These are phyloP conservation scores for Heliocidaris tuberculata DNA, from an alignment of 35 echinoderm and acorn worm genomes.

Conservation along the genomic window DNA sequence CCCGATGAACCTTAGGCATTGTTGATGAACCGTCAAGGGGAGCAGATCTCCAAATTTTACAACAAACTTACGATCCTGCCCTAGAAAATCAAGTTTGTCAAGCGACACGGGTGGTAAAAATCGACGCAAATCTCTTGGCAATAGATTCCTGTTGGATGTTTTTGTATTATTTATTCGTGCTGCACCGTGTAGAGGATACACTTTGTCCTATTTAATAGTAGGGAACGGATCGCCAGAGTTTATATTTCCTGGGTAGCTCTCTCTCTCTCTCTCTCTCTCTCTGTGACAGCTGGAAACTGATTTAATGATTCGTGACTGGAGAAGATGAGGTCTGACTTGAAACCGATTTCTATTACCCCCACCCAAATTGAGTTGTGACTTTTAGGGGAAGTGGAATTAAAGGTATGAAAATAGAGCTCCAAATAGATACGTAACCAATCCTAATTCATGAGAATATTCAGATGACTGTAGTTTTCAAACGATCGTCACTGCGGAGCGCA, in stretches of 20 bases:
- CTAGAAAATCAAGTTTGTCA: background rate
- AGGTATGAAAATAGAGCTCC: background rate
- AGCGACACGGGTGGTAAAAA: background rate
- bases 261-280: background rate
- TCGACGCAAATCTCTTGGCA: background rate
- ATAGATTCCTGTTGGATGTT: background rate
- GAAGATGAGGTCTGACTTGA: background rate
- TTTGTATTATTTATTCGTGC: background rate
- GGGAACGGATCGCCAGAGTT: background rate
- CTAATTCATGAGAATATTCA: background rate
- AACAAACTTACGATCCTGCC: background rate
- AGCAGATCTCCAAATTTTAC: background rate
- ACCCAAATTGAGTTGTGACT: background rate
- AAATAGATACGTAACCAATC: background rate
- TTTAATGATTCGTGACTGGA: background rate
- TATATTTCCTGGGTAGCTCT: background rate
- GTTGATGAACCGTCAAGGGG: background rate
- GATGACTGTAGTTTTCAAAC: background rate
- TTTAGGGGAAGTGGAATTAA: background rate
- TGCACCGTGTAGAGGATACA: background rate
- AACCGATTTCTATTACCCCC: background rate
- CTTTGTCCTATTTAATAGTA: background rate
- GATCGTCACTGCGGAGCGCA: background rate
- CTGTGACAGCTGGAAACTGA: background rate
- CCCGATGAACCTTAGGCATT: constrained; percentile 42